Base-by-base conservation (phyloP, 2,113 vertebrate species). In the Aptenodytes forsteri region DNA sequence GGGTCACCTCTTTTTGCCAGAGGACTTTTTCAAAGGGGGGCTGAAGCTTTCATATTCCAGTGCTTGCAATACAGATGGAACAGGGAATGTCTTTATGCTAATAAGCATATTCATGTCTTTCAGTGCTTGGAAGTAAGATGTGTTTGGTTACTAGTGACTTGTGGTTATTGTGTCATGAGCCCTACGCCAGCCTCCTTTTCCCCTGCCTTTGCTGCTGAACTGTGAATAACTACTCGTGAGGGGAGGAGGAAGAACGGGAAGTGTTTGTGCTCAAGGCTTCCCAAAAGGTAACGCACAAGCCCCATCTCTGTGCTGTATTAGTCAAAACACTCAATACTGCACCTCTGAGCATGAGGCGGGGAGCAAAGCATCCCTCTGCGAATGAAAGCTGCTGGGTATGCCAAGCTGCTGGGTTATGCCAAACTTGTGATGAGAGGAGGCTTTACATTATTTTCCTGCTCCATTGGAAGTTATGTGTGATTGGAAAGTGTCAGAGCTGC, bases 141-240 rank as follows among this genome's bases (percentile, higher is more conserved):
- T 40, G 16, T 38, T 61, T 91, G 70, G 23, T 83, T 44, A 25
- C 32, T 56, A 58, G 71, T 2, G 12, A 12, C 71, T 58, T 61
- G 11, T 42, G 34, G 8, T 61, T 62, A 15, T 50, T 50, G 29
- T 55, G 42, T 36, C 40, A 10, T 9, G 14, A 83, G 14, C 32
- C 50, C 16, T 72, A 47, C 13, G 20, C 18, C 64, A 56, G 34
- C 19, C 34, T 56, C 16, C 38, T 72, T 42, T 65, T 17, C 3
- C 29, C 52, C 30, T 56, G 38, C 19, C 36, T 83, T 83, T 58
- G 54, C 65, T 90, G 56, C 49, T 52, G 70, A 81, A 1, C 58
- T 69, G 9, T 27, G 40, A 50, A 13, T 54, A 66, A 32, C 2
- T 9, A 11, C 34, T 47, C 0, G 0, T 2, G 30, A 77, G 29